These are phyloP conservation scores for Lasioglossum zephyrum DNA, from an alignment of 2,888 invertebrate species.

Conservation along the genomic window DNA sequence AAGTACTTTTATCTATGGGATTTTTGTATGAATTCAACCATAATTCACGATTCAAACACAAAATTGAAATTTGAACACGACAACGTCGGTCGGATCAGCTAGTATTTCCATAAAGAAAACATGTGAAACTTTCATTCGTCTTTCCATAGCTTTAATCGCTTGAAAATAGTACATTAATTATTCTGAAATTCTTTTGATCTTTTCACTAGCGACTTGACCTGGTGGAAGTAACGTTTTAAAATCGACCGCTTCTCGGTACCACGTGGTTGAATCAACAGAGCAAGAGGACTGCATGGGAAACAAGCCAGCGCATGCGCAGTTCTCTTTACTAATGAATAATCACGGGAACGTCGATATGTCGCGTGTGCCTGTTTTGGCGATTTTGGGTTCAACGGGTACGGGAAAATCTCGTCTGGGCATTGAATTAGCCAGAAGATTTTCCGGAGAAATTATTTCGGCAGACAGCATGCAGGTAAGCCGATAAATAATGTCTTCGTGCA, in stretches of 20 bases:
- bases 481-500: not conserved
- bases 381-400: slow-evolving; percentile 98
- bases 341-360: slow-evolving; percentile 80
- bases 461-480: slow-evolving; percentile 98
- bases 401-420: slow-evolving; percentile 98
- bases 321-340: slow-evolving; percentile 36
- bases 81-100: too few species aligned
- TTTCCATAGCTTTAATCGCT: too few species aligned
- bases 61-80: too few species aligned
- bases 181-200: not conserved
- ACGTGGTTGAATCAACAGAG: slow-evolving; percentile 11
- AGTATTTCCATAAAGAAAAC: too few species aligned
- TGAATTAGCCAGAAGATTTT: slow-evolving; percentile 93
- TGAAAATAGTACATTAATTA: not conserved
- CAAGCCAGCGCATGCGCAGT: slow-evolving; percentile 62
- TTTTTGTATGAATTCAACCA: too few species aligned
- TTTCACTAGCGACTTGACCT: not conserved
- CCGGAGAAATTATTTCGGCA: slow-evolving; percentile 97
- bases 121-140: too few species aligned
- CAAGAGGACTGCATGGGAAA: slow-evolving; percentile 10
- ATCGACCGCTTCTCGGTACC: slow-evolving; percentile 46
- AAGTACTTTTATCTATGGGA: too few species aligned
- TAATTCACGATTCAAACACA: too few species aligned
- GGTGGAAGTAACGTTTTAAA: slow-evolving; percentile 34
- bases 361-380: slow-evolving; percentile 91